These are phyloP conservation scores for Orchestes rusci DNA, from an alignment of 2,888 invertebrate species.

Conservation along the genomic window DNA sequence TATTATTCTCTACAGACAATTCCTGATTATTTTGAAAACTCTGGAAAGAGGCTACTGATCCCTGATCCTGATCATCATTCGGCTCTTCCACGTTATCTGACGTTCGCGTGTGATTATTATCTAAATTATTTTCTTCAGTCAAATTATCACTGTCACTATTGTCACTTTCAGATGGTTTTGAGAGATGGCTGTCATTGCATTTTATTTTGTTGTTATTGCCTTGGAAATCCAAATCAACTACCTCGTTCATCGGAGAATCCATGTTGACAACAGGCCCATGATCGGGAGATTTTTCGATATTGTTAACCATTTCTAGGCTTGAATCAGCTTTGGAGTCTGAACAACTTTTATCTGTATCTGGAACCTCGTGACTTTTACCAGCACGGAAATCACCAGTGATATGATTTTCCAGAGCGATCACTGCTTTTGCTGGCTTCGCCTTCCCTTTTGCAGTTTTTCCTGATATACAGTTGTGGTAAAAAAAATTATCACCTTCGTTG, in stretches of 20 bases:
- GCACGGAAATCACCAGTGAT: conserved; percentile 35
- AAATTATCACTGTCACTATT: conserved; percentile 2
- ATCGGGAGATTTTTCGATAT: background rate
- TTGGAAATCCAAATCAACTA: background rate
- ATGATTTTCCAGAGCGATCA: conserved; percentile 35
- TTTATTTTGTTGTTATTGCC: background rate
- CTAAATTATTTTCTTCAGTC: conserved; percentile 1
- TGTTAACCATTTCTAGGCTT: background rate
- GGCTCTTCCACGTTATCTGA: background rate
- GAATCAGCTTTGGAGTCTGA: too few species aligned
- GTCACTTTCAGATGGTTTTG: conserved; percentile 5
- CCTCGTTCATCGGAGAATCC: too few species aligned
- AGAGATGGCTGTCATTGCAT: too few species aligned
- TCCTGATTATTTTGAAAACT: too few species aligned
- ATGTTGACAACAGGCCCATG: background rate
- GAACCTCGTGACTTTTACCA: background rate
- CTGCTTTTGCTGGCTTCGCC: conserved; percentile 29
- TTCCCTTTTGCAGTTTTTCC: conserved; percentile 17
- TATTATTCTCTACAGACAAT: background rate
- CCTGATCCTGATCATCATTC: background rate
- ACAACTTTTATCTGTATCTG: conserved; percentile 1
- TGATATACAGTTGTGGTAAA: conserved; percentile 60
- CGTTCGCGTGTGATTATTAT: background rate
- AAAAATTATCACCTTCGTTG: conserved; percentile 68
- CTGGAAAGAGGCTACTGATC: background rate